Conservation (phyloP, 2,797 vertebrate species). For the Peromyscus nudipes region DNA sequence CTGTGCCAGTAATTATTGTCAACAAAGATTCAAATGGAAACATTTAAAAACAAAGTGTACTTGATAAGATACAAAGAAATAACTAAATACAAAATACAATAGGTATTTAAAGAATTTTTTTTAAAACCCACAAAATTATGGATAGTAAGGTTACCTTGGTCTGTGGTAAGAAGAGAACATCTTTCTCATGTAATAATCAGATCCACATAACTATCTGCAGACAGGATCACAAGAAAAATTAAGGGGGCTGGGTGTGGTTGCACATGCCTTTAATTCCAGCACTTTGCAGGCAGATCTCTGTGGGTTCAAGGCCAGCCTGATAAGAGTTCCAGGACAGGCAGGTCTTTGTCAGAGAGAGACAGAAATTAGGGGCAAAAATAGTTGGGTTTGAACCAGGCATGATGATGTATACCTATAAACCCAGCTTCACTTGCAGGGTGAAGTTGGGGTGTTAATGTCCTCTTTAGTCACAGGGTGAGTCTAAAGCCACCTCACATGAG, state of each 20-base stretch:
- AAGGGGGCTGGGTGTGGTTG: neutral
- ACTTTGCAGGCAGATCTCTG: neutral
- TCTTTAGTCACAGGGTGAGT: neutral
- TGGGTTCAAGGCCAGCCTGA: neutral
- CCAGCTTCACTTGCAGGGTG: neutral
- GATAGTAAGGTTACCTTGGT: neutral
- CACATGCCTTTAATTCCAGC: neutral
- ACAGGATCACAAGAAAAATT: neutral
- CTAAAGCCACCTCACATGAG: neutral
- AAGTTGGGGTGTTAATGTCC: neutral
- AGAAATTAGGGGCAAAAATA: neutral
- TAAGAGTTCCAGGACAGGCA: neutral
- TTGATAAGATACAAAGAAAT: conserved; percentile 20
- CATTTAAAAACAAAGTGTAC: conserved; percentile 40
- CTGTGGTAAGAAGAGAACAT: conserved; percentile 30
- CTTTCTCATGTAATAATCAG: conserved; percentile 6
- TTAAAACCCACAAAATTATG: neutral
- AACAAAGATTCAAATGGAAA: conserved; percentile 36
- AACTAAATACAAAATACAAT: conserved; percentile 38
- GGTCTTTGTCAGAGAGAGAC: neutral
- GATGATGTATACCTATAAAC: neutral
- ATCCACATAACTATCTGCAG: neutral
- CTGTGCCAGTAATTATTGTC: conserved; percentile 53
- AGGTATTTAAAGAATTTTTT: conserved; percentile 48
- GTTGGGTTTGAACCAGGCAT: neutral